Conservation (phyloP, 2,797 vertebrate genomes). For the Neolamprologus multifasciatus region DNA sequence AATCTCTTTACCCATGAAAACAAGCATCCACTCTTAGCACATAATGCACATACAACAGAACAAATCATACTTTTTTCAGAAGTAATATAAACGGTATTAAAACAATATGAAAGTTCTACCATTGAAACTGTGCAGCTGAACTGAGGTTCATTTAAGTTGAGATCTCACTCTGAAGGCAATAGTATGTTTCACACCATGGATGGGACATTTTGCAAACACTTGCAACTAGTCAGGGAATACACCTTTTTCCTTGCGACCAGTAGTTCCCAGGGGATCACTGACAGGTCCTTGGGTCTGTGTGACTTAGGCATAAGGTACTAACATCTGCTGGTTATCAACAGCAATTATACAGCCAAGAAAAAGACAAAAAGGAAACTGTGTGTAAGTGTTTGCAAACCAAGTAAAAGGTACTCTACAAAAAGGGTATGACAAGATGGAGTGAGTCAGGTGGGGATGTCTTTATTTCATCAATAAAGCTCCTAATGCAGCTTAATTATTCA, state of each 20-base stretch:
- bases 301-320: background rate
- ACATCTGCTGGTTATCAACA: conserved; percentile 19
- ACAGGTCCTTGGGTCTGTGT: background rate
- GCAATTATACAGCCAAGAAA: conserved; percentile 16
- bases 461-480: conserved; percentile 42
- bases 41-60: background rate
- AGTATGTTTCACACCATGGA: background rate
- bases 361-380: background rate
- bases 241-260: background rate
- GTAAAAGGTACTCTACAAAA: background rate
- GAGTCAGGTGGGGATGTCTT: background rate
- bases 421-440: background rate
- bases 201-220: background rate
- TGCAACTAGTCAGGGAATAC: background rate
- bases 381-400: background rate
- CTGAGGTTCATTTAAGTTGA: background rate
- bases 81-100: background rate
- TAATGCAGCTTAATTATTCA: conserved; percentile 46
- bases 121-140: background rate
- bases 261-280: background rate
- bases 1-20: background rate
- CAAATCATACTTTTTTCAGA: background rate
- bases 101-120: background rate
- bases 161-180: background rate
- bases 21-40: background rate